Base-by-base conservation (phyloP, 2,797 vertebrate species). In the Parauchenoglanis punctatus region DNA sequence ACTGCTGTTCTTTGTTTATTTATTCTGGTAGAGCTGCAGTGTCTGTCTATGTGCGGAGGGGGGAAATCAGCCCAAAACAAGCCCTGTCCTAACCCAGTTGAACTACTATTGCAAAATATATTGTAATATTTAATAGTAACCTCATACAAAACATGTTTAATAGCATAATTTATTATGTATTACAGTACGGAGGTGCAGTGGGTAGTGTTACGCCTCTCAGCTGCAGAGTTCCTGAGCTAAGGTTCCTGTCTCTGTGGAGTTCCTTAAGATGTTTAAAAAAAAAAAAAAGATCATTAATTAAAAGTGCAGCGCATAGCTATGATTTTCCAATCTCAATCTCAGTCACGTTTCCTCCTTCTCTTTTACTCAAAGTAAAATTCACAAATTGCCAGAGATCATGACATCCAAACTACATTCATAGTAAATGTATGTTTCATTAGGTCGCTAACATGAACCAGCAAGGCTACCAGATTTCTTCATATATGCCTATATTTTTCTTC, bases 1-100 rank as follows among this genome's bases (percentile, higher is more conserved):
- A n/a, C 80, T 65, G 63, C 44, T 52, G 81, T 83, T 67, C 28
- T 52, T 35, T 67, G 81, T 67, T 83, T 82, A 82, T 82, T 83
- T 67, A 49, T 28, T 82, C 15, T 67, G 17, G 81, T 61, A 61
- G 15, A 63, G 12, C n/a, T 81, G 78, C 20, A 1, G n/a, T 44
- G 20, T 49, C 46, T 49, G 35, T 44, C n/a, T 61, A 1, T 6
- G 3, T 25, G 31, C 15, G 4, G 46, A 49, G 8, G 6, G 8
- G 8, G 46, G 49, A 75, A 52, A 25, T 17, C n/a, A 31, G 17
- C 35, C 58, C 23, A 15, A 65, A 81, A 63, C 13, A 49, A 83
- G 10, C 59, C n/a, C 44, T 67, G 46, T 82, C 25, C 23, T 12
- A 67, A 52, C 61, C 15, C 1, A 67, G 8, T 5, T 61, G 4